phyloP scores from a whole-genome alignment of 1,140 invertebrate species.

The Atopsyche davidsoni region DNA sequence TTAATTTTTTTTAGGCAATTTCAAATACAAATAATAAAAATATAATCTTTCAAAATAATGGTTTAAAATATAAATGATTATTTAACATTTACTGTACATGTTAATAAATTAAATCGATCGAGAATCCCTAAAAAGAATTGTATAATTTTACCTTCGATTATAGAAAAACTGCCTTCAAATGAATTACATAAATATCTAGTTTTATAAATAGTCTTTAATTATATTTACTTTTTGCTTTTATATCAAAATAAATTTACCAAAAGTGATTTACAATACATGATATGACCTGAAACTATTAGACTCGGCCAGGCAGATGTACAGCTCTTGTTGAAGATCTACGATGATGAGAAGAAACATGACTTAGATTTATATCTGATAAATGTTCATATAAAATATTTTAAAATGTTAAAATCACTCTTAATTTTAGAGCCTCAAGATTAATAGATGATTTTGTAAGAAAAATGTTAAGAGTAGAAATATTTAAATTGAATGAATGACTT shows the following conservation, averaged over 20 bases:
- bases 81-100: neutral
- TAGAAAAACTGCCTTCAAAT: too few relatives aligned
- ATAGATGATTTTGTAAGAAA: too few relatives aligned
- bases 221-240: neutral
- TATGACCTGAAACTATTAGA: neutral
- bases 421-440: slow-evolving; percentile 4
- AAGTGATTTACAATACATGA: neutral
- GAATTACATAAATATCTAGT: too few relatives aligned
- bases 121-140: too few relatives aligned
- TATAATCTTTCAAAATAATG: neutral
- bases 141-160: too few relatives aligned
- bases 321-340: neutral
- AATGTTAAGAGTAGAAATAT: too few relatives aligned
- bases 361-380: neutral
- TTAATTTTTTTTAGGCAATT: neutral
- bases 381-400: neutral
- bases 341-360: neutral
- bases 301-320: neutral
- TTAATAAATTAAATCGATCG: too few relatives aligned
- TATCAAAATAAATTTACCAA: neutral
- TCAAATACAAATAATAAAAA: neutral
- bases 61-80: neutral
- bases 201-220: neutral
- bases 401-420: neutral
- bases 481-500: too few relatives aligned